Evolutionary conservation across 1,140 invertebrate genomes (phyloP), one percentile per base, ranked within the genome.

Genomic region (Amyelois transitella): DNA sequence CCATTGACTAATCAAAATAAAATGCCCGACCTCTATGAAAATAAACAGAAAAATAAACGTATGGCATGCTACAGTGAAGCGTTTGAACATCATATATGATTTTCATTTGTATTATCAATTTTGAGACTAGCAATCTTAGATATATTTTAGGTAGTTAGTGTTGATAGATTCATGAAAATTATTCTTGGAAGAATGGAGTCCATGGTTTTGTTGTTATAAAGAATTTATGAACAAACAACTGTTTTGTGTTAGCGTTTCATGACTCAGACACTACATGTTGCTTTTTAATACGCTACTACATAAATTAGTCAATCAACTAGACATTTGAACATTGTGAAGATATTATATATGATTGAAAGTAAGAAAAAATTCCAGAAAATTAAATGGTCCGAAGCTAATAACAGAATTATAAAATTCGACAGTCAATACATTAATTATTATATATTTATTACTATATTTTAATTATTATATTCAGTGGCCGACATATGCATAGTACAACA

Each of bases 91-190:
- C 32, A 12, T 38, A 38, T 18, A 24, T 14, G 7, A 43, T 24
- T 10, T 28, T 10, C 25, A 38, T 3, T 38, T 38, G n/a, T 38
- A 8, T 5, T 5, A 24, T 55, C 10, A n/a, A 44, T 51, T 51
- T 85, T 85, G 80, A 87, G 84, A 87, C 84, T 87, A 87, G 81
- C 84, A 66, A 83, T 81, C 75, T 71, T 62, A 32, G 64, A 48
- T 66, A 70, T 68, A 73, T 72, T 75, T 20, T 20, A 19, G 44
- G 5, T 10, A 12, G 51, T 56, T 62, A 62, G 49, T 59, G 17
- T 38, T 14, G 32, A 38, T 14, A 14, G 4, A 14, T 32, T 38
- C n/a, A 47, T 55, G 55, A 63, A 55, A 48, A 51, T 17, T 50
- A 56, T 21, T 43, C 19, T 50, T 20, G 32, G 48, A 25, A 51